These are phyloP conservation scores for Typhlichthys eigenmanni DNA, from an alignment of 2,797 vertebrate genomes.

Conservation along the genomic window DNA sequence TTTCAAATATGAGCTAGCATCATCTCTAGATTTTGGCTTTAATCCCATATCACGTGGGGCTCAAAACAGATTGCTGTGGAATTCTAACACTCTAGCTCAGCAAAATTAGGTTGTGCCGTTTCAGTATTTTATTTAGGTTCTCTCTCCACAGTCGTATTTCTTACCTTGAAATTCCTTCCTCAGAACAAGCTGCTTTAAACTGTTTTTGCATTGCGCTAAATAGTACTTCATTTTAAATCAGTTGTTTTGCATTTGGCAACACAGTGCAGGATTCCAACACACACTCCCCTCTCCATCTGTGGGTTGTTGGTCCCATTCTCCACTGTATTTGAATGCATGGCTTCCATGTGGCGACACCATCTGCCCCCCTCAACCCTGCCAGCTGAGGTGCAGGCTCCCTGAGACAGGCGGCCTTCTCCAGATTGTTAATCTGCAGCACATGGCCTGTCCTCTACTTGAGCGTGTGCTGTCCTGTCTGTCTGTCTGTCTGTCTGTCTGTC, in stretches of 20 bases:
- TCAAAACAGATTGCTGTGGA: conserved; percentile 71
- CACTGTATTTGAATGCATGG: conserved; percentile 73
- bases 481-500: background rate
- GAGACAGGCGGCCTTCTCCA: conserved; percentile 46
- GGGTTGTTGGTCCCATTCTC: conserved; percentile 45
- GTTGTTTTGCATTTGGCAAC: conserved; percentile 67
- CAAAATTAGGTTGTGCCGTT: conserved; percentile 35
- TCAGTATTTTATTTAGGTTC: too few relatives aligned
- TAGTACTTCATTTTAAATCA: conserved; percentile 7
- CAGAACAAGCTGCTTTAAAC: too few relatives aligned
- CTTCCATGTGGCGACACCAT: conserved; percentile 76
- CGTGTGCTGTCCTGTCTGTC: conserved; percentile 33
- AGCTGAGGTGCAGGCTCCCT: conserved; percentile 22
- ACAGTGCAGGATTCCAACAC: conserved; percentile 68
- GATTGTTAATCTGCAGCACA: conserved; percentile 49
- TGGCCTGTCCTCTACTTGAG: conserved; percentile 61
- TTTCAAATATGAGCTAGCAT: conserved; percentile 18
- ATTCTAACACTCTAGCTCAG: conserved; percentile 55
- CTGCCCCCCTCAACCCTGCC: conserved; percentile 53
- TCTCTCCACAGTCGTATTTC: too few relatives aligned
- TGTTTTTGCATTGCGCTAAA: too few relatives aligned
- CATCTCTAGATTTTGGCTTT: conserved; percentile 48
- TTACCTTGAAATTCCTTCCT: too few relatives aligned
- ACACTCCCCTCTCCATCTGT: conserved; percentile 60
- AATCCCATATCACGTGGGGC: conserved; percentile 51